Conservation (phyloP, 2,888 invertebrate genomes). For the Nebria brevicollis region DNA sequence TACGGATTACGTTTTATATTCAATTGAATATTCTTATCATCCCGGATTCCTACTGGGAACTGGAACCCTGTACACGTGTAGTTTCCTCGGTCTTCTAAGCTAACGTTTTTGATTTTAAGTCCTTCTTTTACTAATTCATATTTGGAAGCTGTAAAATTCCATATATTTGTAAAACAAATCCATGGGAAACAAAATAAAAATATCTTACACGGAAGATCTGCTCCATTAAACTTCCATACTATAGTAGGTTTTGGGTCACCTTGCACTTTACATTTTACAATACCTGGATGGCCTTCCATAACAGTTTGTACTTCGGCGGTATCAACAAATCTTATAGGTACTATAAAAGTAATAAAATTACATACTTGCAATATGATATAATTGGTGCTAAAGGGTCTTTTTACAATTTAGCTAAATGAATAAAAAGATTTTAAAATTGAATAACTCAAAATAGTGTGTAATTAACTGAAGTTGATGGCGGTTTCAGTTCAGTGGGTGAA, state of each 20-base stretch:
- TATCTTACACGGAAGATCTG: constrained; percentile 22
- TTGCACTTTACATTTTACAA: constrained; percentile 28
- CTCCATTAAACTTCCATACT: constrained; percentile 38
- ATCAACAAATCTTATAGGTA: constrained; percentile 25
- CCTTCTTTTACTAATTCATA: constrained; percentile 57
- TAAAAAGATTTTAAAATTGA: constrained; percentile 15
- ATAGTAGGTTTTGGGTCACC: constrained; percentile 39
- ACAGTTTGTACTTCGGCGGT: constrained; percentile 35
- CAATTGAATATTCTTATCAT: constrained; percentile 64
- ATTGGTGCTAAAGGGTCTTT: no score
- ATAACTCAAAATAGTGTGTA: no score
- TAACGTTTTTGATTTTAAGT: constrained; percentile 64
- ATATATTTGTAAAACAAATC: neutral
- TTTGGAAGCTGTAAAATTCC: neutral
- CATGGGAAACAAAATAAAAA: neutral
- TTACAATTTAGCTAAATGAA: no score
- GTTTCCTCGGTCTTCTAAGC: constrained; percentile 65
- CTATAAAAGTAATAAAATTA: constrained; percentile 8
- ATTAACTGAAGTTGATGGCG: neutral
- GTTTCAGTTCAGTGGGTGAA: neutral
- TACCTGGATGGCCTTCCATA: constrained; percentile 29
- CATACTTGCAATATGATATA: constrained; percentile 6
- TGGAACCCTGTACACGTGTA: constrained; percentile 67
- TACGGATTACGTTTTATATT: constrained; percentile 67
- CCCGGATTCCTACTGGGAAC: constrained; percentile 34